Evolutionary conservation across 2,888 invertebrate genomes (phyloP), one percentile per base, ranked within the genome.

Genomic region (Parnassius smintheus): DNA sequence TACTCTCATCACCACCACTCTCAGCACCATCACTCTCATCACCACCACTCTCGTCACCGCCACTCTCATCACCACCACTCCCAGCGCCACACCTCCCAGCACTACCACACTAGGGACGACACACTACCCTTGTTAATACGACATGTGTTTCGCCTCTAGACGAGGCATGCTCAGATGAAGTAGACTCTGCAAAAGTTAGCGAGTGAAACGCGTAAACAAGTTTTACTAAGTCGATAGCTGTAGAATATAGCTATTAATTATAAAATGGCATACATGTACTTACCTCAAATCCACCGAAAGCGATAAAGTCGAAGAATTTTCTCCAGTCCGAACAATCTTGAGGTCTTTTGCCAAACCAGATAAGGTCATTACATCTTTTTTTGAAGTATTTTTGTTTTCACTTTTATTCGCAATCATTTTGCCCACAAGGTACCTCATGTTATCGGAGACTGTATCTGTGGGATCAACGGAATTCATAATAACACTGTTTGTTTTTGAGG

Each of bases 271-370:
- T 54, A 46, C 48, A 42, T 10, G 52, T 52, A 59, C 58, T 59
- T 22, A 59, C 58, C 51, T 41, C 22, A 51, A 52, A 25, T 59
- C 51, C 12, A 50, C 41, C 13, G 44, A 22, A 42, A 44, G 1
- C n/a, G n/a, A 1, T n/a, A 8, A 12, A 13, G 18, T 1, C 22
- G 50, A 10, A 1, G 54, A 35, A 10, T 56, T 60, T 4, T 42
- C 49, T 41, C 60, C 59, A 7, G 41, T 13, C 2, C 56, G 59
- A 51, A 58, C 60, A 54, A 68, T 67, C 9, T 77, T 67, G 25
- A 82, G 78, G 60, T 72, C 74, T 65, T 77, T 78, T 8, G 77
- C 74, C 8, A 73, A 72, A 35, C 79, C 79, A 4, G 67, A 66
- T 50, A 79, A 57, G 2, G 61, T 49, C 10, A 9, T n/a, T 41